Evolutionary conservation across 2,113 vertebrate species (phyloP), one percentile per base, ranked within the genome.

Genomic region (Psilopsiagon aurifrons): DNA sequence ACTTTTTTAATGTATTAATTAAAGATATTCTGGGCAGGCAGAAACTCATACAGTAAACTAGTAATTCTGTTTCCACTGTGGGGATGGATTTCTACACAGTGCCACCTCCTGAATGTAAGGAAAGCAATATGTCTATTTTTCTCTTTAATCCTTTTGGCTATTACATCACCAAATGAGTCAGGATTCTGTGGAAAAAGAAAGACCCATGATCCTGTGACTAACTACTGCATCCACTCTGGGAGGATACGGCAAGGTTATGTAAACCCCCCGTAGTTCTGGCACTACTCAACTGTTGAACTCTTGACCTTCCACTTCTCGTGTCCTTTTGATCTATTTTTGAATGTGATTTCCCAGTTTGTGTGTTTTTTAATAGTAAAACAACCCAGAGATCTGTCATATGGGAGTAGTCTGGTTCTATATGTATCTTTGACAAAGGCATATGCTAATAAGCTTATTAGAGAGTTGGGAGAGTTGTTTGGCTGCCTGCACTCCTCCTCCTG

Each of bases 161-260:
- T 95, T 92, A 86, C 43, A 0, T 91, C 94, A 94, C 51, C 67
- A 91, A 91, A 89, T 96, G 94, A 96, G 91, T 95, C 96, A 96
- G 86, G 83, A 94, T 84, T 75, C 52, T 89, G 66, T 71, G 77
- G 77, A 77, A 86, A 92, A 91, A 94, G 93, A 75, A 20, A 25
- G 6, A 44, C 80, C 75, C 60, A 37, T 3, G 8, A 71, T 89
- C 86, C 89, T 89, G 91, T 97, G 95, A 94, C 80, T 78, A 90
- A 93, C 79, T 83, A 60, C 80, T 89, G 81, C 81, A 71, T 94
- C 67, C 69, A 82, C 44, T 71, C 52, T 33, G 52, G 62, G 77
- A 95, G 81, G 91, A 90, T 92, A 92, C 54, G 83, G 57, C 78
- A 91, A 95, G 81, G 92, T 95, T 95, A 86, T 74, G 66, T 84